Evolutionary conservation across 2,113 vertebrate genomes (phyloP).

Genomic region (Prionailurus viverrinus): DNA sequence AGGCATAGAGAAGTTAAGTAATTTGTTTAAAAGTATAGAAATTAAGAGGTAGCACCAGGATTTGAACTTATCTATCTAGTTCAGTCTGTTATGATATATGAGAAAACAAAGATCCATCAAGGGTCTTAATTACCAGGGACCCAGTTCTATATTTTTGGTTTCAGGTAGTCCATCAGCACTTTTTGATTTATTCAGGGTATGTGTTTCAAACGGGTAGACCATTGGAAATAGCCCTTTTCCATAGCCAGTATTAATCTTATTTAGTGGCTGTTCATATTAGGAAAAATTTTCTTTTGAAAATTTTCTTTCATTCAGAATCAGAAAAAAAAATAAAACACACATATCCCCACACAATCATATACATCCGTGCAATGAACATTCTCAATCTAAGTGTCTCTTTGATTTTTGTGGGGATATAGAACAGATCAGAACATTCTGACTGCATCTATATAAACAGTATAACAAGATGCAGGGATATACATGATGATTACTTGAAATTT

Average conservation of each 20-base stretch:
- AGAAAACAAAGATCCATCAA: not conserved
- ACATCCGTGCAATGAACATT: not conserved
- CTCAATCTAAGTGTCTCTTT: not conserved
- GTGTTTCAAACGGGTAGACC: not conserved
- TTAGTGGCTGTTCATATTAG: not conserved
- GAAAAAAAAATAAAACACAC: not conserved
- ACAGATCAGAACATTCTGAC: not conserved
- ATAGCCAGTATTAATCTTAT: not conserved
- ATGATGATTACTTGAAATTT: not conserved
- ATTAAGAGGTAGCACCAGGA: not conserved
- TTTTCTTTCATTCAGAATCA: conserved; percentile 39
- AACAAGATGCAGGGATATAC: not conserved
- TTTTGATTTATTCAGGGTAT: conserved; percentile 1
- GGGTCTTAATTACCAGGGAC: not conserved
- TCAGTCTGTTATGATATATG: not conserved
- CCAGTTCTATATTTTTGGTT: not conserved
- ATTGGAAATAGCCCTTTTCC: not conserved
- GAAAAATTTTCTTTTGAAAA: conserved; percentile 12
- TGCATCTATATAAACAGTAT: not conserved
- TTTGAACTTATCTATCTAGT: not conserved
- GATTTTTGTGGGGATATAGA: not conserved
- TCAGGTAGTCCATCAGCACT: not conserved
- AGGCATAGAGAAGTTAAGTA: not conserved
- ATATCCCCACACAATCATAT: not conserved
- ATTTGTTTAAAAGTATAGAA: not conserved